Percentiles rank a stretch among this genome's conserved stretches.
Conservation (phyloP, 2,888 invertebrate species). For the Sussaba pulchella region DNA sequence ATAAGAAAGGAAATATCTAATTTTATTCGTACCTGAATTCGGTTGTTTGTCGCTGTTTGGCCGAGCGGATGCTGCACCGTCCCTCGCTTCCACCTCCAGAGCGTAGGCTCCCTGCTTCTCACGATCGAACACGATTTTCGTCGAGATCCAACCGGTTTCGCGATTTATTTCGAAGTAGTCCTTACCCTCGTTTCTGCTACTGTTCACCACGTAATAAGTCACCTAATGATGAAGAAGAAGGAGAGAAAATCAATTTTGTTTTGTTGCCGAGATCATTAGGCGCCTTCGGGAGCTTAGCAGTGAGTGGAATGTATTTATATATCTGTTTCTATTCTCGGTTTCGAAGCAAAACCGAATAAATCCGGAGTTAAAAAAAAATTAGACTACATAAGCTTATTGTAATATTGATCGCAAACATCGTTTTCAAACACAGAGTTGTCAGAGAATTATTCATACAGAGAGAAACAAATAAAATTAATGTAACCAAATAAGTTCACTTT, state of each 20-base stretch:
- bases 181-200: constrained; percentile 96
- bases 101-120: constrained; percentile 99
- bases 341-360: no score
- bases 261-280: background rate
- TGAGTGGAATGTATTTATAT: constrained; percentile 1
- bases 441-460: no score
- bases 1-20: background rate
- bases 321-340: no score
- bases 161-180: constrained; percentile 98
- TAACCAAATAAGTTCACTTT: no score
- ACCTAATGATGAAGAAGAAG: constrained; percentile 86
- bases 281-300: background rate
- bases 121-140: constrained; percentile 97
- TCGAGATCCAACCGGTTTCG: constrained; percentile 97
- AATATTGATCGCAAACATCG: no score
- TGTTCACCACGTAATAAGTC: constrained; percentile 96
- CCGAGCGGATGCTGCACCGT: constrained; percentile 97
- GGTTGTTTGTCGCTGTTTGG: constrained; percentile 97
- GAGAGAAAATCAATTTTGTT: constrained; percentile 42
- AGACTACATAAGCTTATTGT: no score
- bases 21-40: constrained; percentile 97
- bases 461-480: no score
- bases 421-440: no score
- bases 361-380: no score
- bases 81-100: constrained; percentile 97